Percentiles rank a stretch among this genome's conserved stretches.
These are phyloP conservation scores for Vultur gryphus DNA, from an alignment of 2,797 vertebrate genomes.

Conservation along the genomic window DNA sequence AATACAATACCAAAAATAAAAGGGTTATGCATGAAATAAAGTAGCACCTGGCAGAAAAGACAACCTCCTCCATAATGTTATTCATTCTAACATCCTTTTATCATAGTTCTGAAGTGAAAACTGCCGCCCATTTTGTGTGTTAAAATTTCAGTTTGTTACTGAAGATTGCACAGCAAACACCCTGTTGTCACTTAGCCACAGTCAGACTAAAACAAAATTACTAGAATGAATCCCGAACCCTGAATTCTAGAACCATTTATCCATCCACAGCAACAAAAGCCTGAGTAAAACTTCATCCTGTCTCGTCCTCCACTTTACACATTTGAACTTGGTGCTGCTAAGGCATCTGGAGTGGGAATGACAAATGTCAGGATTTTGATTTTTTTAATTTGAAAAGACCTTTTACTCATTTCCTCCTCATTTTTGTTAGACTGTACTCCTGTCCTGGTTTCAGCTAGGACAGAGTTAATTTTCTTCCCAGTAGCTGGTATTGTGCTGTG, in stretches of 20 bases:
- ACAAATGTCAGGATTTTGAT: neutral
- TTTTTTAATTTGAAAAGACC: neutral
- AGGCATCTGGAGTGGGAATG: neutral
- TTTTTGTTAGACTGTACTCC: neutral
- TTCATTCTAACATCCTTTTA: neutral
- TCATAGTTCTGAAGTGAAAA: neutral
- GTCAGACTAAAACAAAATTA: neutral
- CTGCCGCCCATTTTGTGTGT: neutral
- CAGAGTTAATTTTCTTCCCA: no score
- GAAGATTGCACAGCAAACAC: neutral
- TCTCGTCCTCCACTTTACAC: neutral
- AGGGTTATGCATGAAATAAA: neutral
- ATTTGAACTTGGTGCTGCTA: neutral
- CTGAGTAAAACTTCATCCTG: neutral
- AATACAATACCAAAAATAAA: neutral
- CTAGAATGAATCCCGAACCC: neutral
- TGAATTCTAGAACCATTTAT: neutral
- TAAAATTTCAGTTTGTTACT: neutral
- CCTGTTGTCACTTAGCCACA: neutral
- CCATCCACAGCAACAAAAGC: neutral
- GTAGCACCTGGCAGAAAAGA: neutral
- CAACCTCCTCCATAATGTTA: neutral
- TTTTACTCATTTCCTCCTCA: neutral
- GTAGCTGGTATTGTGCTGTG: no score
- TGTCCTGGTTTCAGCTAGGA: no score